These are phyloP conservation scores for Tympanuchus pallidicinctus DNA, from an alignment of 2,113 vertebrate species.

Conservation along the genomic window DNA sequence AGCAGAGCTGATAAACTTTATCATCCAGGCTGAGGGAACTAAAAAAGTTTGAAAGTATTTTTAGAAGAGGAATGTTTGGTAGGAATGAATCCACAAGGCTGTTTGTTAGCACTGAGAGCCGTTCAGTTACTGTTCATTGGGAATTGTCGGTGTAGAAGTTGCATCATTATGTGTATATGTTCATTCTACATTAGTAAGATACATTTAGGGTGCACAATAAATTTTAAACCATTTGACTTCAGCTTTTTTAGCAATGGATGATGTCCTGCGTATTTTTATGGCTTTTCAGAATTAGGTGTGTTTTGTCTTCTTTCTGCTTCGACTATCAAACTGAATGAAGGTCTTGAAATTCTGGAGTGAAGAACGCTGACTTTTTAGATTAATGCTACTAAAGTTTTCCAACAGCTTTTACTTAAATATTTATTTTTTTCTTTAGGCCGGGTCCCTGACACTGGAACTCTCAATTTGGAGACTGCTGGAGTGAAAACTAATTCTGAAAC, in stretches of 20 bases:
- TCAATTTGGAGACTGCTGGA: conserved; percentile 85
- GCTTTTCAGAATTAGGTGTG: not conserved
- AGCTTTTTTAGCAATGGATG: not conserved
- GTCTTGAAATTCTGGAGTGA: not conserved
- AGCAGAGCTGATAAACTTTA: not conserved
- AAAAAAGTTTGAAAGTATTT: not conserved
- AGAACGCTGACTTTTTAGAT: not conserved
- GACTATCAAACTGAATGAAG: not conserved
- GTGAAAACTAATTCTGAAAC: conserved; percentile 80
- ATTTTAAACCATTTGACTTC: accelerated
- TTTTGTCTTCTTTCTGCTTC: not conserved
- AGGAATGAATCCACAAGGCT: not conserved
- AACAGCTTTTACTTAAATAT: not conserved
- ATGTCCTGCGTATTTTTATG: not conserved
- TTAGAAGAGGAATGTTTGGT: not conserved
- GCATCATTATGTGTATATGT: not conserved
- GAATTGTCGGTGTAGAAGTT: not conserved
- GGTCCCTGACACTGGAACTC: conserved; percentile 81
- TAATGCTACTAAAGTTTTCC: not conserved
- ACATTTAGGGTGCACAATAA: not conserved
- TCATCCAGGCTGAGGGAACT: not conserved
- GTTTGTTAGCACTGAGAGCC: not conserved
- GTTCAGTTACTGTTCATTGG: not conserved
- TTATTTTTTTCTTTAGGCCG: conserved; percentile 79
- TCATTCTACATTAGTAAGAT: not conserved